Evolutionary conservation across 2,113 vertebrate genomes (phyloP), one percentile per base, ranked within the genome.

Genomic region (Tachysurus vachellii): DNA sequence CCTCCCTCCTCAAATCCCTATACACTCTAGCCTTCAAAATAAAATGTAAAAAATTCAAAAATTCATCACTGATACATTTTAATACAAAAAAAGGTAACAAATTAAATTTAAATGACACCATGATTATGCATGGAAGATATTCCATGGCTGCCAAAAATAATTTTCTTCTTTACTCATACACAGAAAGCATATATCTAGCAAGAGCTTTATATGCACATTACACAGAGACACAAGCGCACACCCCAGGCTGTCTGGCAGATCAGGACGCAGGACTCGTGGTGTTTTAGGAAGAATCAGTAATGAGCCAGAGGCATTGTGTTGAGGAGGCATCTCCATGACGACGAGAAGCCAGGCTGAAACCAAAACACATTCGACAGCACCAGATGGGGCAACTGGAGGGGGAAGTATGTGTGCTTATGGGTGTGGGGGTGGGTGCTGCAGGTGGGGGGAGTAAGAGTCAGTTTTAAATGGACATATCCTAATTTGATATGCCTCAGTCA

Each of bases 261-360:
- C 62, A 62, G 57, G 76, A 85, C 80, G 57, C 14, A 28, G 61
- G 5, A 26, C 80, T 83, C 68, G 42, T 75, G 82, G 85, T 64
- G 59, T 81, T 89, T 89, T 86, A 73, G 70, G 88, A 90, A 90
- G 88, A 90, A 91, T 92, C 50, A 26, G 19, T 87, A 92, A 90
- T 89, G 89, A 89, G 89, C 85, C 84, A 87, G 47, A 80, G 80
- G 85, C 77, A 87, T 89, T 89, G 89, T 89, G 85, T 42, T 57
- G 16, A 31, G 85, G 50, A 85, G 26, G 47, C 7, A 61, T 92
- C 88, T 79, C 88, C 85, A 91, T 90, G 89, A 91, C 88, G 56
- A 92, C 86, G 26, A 59, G 70, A 75, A 81, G 82, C 76, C 68
- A 73, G 87, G 86, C 85, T 89, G 83, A 70, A 70, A 83, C 54